These are phyloP conservation scores for Oceanodroma tethys DNA, from an alignment of 2,113 vertebrate species.

Conservation along the genomic window DNA sequence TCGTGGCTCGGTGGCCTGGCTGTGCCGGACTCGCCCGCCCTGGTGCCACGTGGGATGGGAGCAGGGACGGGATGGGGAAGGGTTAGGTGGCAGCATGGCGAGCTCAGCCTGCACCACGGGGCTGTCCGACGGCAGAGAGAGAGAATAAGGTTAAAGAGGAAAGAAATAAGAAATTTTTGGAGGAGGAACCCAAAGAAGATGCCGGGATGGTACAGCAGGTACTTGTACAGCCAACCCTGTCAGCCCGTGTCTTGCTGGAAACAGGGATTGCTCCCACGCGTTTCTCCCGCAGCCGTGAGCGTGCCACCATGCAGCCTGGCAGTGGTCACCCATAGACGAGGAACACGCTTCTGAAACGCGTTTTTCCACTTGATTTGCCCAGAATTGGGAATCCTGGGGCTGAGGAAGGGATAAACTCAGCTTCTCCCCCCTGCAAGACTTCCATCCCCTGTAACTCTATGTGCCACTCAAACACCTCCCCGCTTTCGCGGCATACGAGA, in stretches of 20 bases:
- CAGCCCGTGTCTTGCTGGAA: rapidly evolving
- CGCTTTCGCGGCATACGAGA: rapidly evolving
- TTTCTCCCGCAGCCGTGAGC: rapidly evolving
- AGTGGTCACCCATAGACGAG: not conserved
- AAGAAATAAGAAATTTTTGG: not conserved
- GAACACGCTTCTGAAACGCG: rapidly evolving
- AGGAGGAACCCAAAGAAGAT: not conserved
- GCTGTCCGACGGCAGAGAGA: not conserved
- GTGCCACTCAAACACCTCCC: not conserved
- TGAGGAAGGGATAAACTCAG: not conserved
- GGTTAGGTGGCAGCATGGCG: not conserved
- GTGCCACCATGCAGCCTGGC: not conserved
- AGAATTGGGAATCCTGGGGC: rapidly evolving
- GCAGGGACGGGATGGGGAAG: not conserved
- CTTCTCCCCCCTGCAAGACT: not conserved
- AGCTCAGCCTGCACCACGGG: rapidly evolving
- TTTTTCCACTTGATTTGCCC: not conserved
- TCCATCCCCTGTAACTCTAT: not conserved
- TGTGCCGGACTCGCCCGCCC: not conserved
- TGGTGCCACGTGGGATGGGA: rapidly evolving
- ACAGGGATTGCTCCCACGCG: not conserved
- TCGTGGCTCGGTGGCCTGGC: not conserved
- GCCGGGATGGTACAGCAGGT: not conserved
- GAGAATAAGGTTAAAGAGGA: not conserved
- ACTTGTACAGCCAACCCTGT: not conserved